Base-by-base conservation (phyloP, 2,113 vertebrate species). In the Columbina picui region DNA sequence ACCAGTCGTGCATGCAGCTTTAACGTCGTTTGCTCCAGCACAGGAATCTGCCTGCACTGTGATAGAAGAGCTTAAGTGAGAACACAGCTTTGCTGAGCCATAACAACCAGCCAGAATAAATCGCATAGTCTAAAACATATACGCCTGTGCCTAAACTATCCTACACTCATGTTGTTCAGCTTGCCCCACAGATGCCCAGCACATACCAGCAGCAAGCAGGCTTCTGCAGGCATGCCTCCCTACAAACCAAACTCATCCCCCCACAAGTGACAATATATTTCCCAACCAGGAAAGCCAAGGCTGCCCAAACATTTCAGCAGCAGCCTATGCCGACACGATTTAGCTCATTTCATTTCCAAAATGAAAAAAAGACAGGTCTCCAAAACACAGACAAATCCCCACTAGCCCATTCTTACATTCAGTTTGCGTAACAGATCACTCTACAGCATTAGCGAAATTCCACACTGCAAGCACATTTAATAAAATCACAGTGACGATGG, bases 361-460 rank as follows among this genome's bases (percentile, higher is more conserved):
- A 90, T 0, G 52, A 56, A 43, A 55, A 69, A 90, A 61, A 90
- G 70, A 59, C 43, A n/a, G 29, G 53, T 91, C 84, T 90, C 57
- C 50, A 23, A 30, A 7, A 69, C 2, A 49, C 29, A 45, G 67
- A 55, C 68, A 91, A 91, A 94, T 80, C 82, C 77, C 84, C 84
- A 41, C 87, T 39, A 92, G 93, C 84, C 87, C 30, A 1, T 76
- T 94, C 84, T 73, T 53, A 84, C 61, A 69, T 83, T 82, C 78
- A 74, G 93, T 96, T 94, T 96, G 84, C 94, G 83, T 93, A 93
- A 93, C 82, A 94, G 74, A 95, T 87, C 59, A 79, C 73, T 82
- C 67, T 13, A 29, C 81, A 85, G 89, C 73, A 91, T 96, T 91
- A 79, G 87, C 55, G 59, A 36, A 95, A 96, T 87, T 94, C 84